Percentiles rank a stretch among this genome's conserved stretches.
Evolutionary conservation across 1,140 invertebrate species (phyloP).

Genomic region (Drosophila pallidifrons): DNA sequence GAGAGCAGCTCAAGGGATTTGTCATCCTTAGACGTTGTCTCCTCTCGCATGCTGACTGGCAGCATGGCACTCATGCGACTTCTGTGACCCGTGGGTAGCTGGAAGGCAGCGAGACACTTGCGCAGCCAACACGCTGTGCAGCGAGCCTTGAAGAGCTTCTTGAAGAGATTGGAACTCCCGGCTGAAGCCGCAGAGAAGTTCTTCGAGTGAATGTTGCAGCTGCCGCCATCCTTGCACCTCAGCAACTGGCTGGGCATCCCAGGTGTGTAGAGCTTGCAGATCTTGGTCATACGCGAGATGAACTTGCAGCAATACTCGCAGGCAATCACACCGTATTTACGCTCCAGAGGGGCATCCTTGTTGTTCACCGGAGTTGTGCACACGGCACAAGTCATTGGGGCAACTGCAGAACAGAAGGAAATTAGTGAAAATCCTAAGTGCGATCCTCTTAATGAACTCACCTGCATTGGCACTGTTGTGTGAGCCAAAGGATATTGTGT

Average conservation of each 20-base stretch:
- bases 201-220: neutral
- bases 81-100: slow-evolving; percentile 89
- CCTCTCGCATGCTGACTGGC: slow-evolving; percentile 84
- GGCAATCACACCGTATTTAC: slow-evolving; percentile 93
- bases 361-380: slow-evolving; percentile 92
- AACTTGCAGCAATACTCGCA: slow-evolving; percentile 95
- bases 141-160: slow-evolving; percentile 89
- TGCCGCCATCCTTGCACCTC: slow-evolving; percentile 89
- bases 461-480: slow-evolving; percentile 43
- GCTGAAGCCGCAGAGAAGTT: slow-evolving; percentile 66
- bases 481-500: slow-evolving; percentile 56
- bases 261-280: slow-evolving; percentile 61
- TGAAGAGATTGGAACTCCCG: slow-evolving; percentile 88
- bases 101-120: slow-evolving; percentile 92
- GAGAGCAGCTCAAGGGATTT: slow-evolving; percentile 58
- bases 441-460: slow-evolving; percentile 12
- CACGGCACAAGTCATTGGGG: slow-evolving; percentile 86
- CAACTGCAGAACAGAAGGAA: neutral
- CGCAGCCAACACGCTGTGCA: slow-evolving; percentile 95
- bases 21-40: slow-evolving; percentile 52
- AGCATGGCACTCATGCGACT: slow-evolving; percentile 88
- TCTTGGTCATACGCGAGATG: slow-evolving; percentile 89
- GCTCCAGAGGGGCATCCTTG: slow-evolving; percentile 90
- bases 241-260: slow-evolving; percentile 70
- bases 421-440: neutral